Percentiles rank a stretch among this genome's conserved stretches.
phyloP scores from a whole-genome alignment of 2,888 invertebrate species.

The Rapana venosa region DNA sequence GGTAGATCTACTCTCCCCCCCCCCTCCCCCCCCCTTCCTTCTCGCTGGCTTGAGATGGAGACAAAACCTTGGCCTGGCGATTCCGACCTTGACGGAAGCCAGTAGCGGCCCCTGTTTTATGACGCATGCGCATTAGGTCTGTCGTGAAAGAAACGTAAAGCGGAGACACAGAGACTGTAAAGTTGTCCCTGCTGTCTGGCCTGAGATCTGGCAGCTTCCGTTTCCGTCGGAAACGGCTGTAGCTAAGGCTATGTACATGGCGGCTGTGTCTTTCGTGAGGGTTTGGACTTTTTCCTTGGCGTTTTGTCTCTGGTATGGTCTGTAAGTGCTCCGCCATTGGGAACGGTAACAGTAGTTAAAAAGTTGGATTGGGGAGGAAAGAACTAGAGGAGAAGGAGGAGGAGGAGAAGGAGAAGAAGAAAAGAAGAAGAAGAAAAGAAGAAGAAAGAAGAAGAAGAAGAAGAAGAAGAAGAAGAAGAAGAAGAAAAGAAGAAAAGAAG shows the following conservation, averaged over 20 bases:
- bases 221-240: background rate
- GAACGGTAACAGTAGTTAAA: background rate
- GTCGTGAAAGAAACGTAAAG: conserved; percentile 41
- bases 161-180: conserved; percentile 19
- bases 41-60: too few relatives aligned
- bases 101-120: conserved; percentile 27
- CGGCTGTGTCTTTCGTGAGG: background rate
- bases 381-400: too few relatives aligned
- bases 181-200: conserved; percentile 24
- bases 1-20: too few relatives aligned
- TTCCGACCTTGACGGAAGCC: background rate
- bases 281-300: background rate
- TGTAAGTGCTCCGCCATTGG: background rate
- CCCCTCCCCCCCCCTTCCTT: too few relatives aligned
- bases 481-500: too few relatives aligned
- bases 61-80: background rate
- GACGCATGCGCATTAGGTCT: conserved; percentile 39
- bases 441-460: too few relatives aligned
- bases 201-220: background rate
- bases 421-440: too few relatives aligned
- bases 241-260: background rate
- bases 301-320: background rate
- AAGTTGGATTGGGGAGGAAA: background rate
- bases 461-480: too few relatives aligned
- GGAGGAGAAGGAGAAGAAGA: background rate